A percentile compares a stretch with the other conserved stretches of the same genome.
phyloP scores from a whole-genome alignment of 2,888 invertebrate genomes.

The Micoletzkya japonica region DNA sequence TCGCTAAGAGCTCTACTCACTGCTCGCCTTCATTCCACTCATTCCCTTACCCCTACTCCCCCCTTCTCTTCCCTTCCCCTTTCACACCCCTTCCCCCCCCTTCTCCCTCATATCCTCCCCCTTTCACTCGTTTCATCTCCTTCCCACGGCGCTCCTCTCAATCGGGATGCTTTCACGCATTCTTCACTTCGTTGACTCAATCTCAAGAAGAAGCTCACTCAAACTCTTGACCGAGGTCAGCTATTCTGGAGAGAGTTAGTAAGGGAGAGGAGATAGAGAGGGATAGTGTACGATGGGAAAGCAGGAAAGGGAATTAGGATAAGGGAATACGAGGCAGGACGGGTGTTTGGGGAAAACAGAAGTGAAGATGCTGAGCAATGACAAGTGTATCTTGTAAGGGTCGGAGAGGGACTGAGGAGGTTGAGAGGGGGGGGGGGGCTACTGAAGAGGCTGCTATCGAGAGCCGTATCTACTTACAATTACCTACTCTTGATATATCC shows the following conservation, averaged over 20 bases:
- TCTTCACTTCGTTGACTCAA: no score
- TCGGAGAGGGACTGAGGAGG: no score
- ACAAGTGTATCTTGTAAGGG: not conserved
- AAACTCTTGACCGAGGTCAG: no score
- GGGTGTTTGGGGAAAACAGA: not conserved
- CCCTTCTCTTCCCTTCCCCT: not conserved
- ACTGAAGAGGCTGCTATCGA: no score
- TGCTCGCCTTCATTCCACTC: not conserved
- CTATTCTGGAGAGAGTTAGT: not conserved
- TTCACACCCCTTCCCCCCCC: not conserved
- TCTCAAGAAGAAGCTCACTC: no score
- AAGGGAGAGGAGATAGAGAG: not conserved
- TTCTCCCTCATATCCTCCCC: slow-evolving; percentile 4
- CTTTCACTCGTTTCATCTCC: slow-evolving; percentile 2
- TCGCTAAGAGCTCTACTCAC: not conserved
- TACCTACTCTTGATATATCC: no score
- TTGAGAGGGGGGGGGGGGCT: no score
- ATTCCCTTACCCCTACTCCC: not conserved
- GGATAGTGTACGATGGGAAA: not conserved
- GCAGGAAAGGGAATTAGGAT: not conserved
- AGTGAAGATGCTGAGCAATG: not conserved
- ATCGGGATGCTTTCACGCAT: not conserved
- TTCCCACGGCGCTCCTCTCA: not conserved
- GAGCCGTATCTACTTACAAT: no score
- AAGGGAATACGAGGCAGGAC: not conserved